phyloP scores from a whole-genome alignment of 1,140 invertebrate species.

The Rhopalosiphum maidis region DNA sequence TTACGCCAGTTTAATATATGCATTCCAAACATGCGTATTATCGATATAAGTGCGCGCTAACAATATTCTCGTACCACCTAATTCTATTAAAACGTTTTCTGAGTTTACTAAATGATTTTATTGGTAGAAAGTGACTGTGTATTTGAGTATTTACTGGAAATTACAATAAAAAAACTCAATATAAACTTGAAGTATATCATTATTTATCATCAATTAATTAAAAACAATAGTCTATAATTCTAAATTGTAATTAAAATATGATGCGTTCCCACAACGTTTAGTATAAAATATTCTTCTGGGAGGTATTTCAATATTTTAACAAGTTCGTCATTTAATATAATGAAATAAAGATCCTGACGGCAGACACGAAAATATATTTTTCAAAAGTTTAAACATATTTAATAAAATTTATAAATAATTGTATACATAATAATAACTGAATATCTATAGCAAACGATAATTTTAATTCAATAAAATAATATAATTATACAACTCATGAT shows the following conservation, averaged over 20 bases:
- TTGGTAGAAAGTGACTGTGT: background rate
- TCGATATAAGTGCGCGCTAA: background rate
- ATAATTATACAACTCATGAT: too few species aligned
- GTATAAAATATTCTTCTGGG: background rate
- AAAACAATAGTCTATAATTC: too few species aligned
- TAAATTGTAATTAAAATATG: too few species aligned
- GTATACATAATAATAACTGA: background rate
- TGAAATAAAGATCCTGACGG: background rate
- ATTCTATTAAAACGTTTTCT: background rate
- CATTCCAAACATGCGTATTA: slow-evolving; percentile 34
- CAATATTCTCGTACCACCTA: slow-evolving; percentile 3
- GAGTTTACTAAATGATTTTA: background rate
- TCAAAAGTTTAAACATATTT: background rate
- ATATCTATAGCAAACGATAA: background rate
- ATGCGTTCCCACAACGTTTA: background rate
- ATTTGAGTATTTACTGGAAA: background rate
- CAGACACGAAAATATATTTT: background rate
- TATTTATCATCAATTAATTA: too few species aligned
- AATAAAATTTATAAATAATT: background rate
- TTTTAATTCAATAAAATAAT: background rate
- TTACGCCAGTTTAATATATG: background rate
- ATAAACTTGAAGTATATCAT: background rate
- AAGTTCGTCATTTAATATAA: background rate
- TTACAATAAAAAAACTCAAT: background rate
- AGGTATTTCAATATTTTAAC: background rate